phyloP scores from a whole-genome alignment of 2,888 invertebrate genomes.

The Clunio marinus region DNA sequence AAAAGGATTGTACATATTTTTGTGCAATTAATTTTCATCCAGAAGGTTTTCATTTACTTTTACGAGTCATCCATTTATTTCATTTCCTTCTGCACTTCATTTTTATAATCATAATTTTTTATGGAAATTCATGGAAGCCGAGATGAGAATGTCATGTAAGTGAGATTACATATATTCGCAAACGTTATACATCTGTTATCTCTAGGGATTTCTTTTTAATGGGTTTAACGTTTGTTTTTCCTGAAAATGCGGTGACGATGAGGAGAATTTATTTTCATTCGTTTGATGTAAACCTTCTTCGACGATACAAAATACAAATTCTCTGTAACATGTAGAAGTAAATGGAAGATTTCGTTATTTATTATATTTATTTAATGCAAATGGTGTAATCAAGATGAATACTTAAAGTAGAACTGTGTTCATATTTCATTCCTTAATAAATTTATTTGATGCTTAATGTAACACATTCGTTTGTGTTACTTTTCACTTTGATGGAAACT shows the following conservation, averaged over 20 bases:
- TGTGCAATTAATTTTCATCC: slow-evolving; percentile 6
- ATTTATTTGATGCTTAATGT: slow-evolving; percentile 19
- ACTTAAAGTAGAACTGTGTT: neutral
- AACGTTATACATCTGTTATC: slow-evolving; percentile 22
- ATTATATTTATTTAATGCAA: slow-evolving; percentile 13
- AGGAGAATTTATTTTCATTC: slow-evolving; percentile 7
- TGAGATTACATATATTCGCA: slow-evolving; percentile 17
- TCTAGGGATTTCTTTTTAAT: slow-evolving; percentile 8
- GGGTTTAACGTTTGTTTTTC: slow-evolving; percentile 1
- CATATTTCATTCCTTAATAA: slow-evolving; percentile 15
- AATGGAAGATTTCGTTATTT: slow-evolving; percentile 17
- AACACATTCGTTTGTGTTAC: neutral
- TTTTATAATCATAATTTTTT: neutral
- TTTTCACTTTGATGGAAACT: too few relatives aligned
- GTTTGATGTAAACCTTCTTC: neutral
- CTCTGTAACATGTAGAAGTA: neutral
- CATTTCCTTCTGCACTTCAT: slow-evolving; percentile 13
- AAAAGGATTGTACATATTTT: neutral
- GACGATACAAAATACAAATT: neutral
- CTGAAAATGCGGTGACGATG: neutral
- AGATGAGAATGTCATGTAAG: slow-evolving; percentile 28
- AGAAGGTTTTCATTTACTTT: neutral
- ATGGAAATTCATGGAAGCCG: neutral
- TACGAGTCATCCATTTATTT: too few relatives aligned
- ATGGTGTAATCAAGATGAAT: slow-evolving; percentile 23